Percentiles rank a stretch among this genome's conserved stretches.
Evolutionary conservation across 35 echinoderm and acorn worm genomes (phyloP).

Genomic region (Antedon bifida): DNA sequence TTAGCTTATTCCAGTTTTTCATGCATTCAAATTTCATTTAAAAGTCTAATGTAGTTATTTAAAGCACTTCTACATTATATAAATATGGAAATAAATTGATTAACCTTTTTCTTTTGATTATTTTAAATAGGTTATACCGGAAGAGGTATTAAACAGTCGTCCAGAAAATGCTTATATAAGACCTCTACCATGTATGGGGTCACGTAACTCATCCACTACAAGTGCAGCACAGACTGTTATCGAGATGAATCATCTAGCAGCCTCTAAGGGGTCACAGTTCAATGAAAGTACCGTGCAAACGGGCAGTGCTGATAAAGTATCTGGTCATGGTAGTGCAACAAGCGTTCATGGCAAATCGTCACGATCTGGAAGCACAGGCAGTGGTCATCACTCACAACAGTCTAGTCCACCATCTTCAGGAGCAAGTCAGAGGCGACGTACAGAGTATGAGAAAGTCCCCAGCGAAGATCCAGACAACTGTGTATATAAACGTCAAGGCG

Average conservation of each 20-base stretch:
- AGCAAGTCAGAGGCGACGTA: neutral
- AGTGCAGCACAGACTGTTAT: neutral
- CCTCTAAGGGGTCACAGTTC: neutral
- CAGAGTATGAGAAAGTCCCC: neutral
- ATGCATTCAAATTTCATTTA: too few species aligned
- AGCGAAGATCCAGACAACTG: neutral
- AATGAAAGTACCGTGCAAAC: neutral
- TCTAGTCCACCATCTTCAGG: neutral
- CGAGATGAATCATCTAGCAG: neutral
- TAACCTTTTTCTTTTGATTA: too few species aligned
- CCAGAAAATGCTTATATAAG: neutral
- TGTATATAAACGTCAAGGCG: neutral
- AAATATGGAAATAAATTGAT: too few species aligned
- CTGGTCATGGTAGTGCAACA: neutral
- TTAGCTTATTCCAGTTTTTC: too few species aligned
- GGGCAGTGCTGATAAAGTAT: neutral
- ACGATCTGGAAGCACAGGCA: neutral
- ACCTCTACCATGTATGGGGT: neutral
- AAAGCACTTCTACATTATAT: too few species aligned
- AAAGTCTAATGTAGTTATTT: too few species aligned
- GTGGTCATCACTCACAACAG: neutral
- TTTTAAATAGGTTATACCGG: neutral
- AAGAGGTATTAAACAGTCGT: neutral
- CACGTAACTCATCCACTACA: neutral
- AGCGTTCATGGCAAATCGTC: neutral